These are phyloP conservation scores for Cyclargus thomasi DNA, from an alignment of 1,140 invertebrate genomes.

Conservation along the genomic window DNA sequence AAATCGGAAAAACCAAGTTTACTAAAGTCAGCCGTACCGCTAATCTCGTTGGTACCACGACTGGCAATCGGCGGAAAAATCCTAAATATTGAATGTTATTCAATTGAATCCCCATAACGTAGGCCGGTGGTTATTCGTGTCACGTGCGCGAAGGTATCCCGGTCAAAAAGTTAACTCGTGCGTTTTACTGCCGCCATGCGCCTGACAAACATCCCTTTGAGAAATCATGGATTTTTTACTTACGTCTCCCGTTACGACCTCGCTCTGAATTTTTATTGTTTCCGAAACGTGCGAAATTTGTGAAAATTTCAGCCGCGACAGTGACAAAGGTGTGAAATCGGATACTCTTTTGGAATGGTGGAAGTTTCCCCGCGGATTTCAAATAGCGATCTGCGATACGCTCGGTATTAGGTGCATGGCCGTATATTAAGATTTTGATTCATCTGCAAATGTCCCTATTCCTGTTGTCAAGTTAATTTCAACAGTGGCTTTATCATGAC, in stretches of 20 bases:
- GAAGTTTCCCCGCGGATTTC: not conserved
- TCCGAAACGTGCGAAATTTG: conserved; percentile 35
- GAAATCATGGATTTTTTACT: conserved; percentile 67
- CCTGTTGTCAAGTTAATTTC: too few relatives aligned
- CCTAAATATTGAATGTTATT: not conserved
- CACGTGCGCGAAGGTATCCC: conserved; percentile 66
- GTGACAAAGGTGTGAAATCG: conserved; percentile 10
- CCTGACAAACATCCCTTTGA: conserved; percentile 63
- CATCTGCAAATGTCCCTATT: too few relatives aligned
- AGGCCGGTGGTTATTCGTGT: conserved; percentile 45
- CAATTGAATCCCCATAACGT: conserved; percentile 27
- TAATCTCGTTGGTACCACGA: too few relatives aligned
- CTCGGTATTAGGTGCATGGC: not conserved
- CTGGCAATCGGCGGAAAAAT: not conserved
- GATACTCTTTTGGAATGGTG: not conserved
- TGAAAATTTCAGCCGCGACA: conserved; percentile 4
- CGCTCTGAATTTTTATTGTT: conserved; percentile 35
- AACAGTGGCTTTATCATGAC: too few relatives aligned
- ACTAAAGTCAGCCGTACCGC: too few relatives aligned
- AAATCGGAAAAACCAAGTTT: too few relatives aligned
- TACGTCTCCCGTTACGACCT: conserved; percentile 41
- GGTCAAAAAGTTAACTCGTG: conserved; percentile 70
- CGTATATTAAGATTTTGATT: too few relatives aligned
- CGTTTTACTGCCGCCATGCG: conserved; percentile 38
- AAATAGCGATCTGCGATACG: not conserved